These are phyloP conservation scores for Eupithecia vulgata DNA, from an alignment of 2,888 invertebrate species.

Conservation along the genomic window DNA sequence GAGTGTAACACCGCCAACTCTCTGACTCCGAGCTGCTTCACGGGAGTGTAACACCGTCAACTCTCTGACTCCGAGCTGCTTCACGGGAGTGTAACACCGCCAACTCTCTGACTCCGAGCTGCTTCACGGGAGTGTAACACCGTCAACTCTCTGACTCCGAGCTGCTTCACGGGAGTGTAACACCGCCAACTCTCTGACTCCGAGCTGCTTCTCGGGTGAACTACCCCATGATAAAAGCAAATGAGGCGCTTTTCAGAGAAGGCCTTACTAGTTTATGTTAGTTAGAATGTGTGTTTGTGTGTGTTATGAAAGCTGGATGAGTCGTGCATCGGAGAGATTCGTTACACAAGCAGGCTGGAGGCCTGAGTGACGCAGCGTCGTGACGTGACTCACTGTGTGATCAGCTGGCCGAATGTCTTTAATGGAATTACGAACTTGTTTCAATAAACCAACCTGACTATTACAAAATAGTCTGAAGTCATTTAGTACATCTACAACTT, in stretches of 20 bases:
- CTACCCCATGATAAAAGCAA: neutral
- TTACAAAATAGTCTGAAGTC: neutral
- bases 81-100: too few relatives aligned
- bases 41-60: too few relatives aligned
- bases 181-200: too few relatives aligned
- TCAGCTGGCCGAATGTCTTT: conserved; percentile 20
- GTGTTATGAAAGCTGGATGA: conserved; percentile 19
- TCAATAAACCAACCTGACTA: neutral
- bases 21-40: too few relatives aligned
- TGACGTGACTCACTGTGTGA: conserved; percentile 31
- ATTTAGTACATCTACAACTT: neutral
- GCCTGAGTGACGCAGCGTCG: neutral
- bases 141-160: too few relatives aligned
- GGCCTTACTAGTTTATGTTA: neutral
- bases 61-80: too few relatives aligned
- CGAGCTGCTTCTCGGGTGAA: too few relatives aligned
- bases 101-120: too few relatives aligned
- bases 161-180: too few relatives aligned
- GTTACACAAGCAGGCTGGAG: conserved; percentile 12
- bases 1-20: too few relatives aligned
- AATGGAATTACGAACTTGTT: conserved; percentile 8
- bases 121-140: too few relatives aligned
- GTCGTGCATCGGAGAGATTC: conserved; percentile 7
- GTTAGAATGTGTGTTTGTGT: neutral
- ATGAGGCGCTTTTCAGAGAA: neutral